Conservation (phyloP, 2,113 vertebrate genomes). For the Brachypteracias leptosomus region DNA sequence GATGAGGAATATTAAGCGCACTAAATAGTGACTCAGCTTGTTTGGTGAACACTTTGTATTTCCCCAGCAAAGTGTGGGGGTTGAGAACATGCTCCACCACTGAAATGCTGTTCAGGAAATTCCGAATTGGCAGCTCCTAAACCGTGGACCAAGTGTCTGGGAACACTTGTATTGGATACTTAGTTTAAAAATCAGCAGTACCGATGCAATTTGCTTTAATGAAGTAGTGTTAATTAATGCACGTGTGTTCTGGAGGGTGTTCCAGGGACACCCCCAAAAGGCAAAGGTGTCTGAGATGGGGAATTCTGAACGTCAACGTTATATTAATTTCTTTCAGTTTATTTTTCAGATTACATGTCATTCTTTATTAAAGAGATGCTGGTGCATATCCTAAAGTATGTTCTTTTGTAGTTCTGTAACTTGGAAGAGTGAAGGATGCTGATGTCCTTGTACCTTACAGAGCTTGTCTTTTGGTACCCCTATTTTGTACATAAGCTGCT, state of each 20-base stretch:
- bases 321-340: conserved; percentile 85
- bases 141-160: conserved; percentile 38
- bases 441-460: conserved; percentile 73
- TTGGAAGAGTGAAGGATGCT: conserved; percentile 81
- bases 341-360: conserved; percentile 86
- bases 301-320: conserved; percentile 77
- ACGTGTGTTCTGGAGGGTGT: conserved; percentile 64
- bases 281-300: conserved; percentile 67
- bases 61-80: conserved; percentile 42
- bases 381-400: conserved; percentile 81
- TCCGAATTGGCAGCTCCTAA: conserved; percentile 34
- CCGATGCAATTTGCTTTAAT: conserved; percentile 44
- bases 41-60: conserved; percentile 39
- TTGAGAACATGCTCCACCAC: background rate
- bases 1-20: conserved; percentile 22
- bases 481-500: conserved; percentile 49
- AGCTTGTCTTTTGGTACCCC: conserved; percentile 74
- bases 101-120: conserved; percentile 31
- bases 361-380: conserved; percentile 83
- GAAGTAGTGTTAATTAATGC: conserved; percentile 28
- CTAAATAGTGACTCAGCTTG: conserved; percentile 27
- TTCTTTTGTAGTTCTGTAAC: conserved; percentile 79
- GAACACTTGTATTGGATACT: conserved; percentile 40
- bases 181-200: conserved; percentile 58
- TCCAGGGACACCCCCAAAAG: conserved; percentile 70